A percentile compares a stretch with the other conserved stretches of the same genome.
These are phyloP conservation scores for Mechanitis messenoides DNA, from an alignment of 2,888 invertebrate genomes.

Conservation along the genomic window DNA sequence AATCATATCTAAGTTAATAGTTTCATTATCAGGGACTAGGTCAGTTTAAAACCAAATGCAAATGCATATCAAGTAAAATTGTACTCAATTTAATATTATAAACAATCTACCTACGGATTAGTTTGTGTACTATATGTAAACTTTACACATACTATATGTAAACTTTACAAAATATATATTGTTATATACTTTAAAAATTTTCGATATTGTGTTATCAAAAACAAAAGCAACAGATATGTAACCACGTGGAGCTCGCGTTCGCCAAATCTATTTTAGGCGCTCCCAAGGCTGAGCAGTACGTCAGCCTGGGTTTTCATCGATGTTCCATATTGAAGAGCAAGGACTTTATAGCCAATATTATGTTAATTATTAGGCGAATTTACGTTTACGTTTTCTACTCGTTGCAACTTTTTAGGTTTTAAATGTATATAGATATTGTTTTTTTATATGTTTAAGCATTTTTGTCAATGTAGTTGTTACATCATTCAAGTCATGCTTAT, in stretches of 20 bases:
- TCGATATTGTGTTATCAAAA: background rate
- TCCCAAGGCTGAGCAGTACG: conserved; percentile 11
- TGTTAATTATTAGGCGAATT: background rate
- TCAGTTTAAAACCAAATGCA: background rate
- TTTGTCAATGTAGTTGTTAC: too few relatives aligned
- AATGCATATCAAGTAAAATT: too few relatives aligned
- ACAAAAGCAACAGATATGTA: conserved; percentile 10
- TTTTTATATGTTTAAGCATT: too few relatives aligned
- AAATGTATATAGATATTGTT: too few relatives aligned
- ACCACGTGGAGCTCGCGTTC: conserved; percentile 10
- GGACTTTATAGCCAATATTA: conserved; percentile 1
- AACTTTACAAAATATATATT: too few relatives aligned
- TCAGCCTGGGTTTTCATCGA: conserved; percentile 12
- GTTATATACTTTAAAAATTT: too few relatives aligned
- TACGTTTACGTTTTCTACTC: background rate
- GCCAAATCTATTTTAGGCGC: conserved; percentile 17
- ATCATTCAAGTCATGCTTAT: too few relatives aligned
- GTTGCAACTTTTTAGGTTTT: background rate
- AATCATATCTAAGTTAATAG: background rate
- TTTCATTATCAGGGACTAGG: background rate
- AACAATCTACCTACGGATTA: too few relatives aligned
- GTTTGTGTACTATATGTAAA: too few relatives aligned
- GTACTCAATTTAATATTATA: too few relatives aligned
- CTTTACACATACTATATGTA: too few relatives aligned
- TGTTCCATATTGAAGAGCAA: conserved; percentile 11